Base-by-base conservation (phyloP, 2,888 invertebrate genomes). In the Galeruca laticollis region DNA sequence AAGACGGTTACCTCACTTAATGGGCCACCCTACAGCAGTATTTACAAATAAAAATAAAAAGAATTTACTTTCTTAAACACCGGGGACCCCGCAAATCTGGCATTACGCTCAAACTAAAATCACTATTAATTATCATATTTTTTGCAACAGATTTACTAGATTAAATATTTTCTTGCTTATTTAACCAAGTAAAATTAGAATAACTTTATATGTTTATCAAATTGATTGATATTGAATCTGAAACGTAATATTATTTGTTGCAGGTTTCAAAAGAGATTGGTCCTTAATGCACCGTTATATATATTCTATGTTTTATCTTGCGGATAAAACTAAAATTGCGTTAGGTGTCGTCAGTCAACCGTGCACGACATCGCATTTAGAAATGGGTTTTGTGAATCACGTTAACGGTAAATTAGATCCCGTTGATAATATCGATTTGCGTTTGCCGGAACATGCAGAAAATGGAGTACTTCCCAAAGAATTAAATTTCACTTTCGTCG, bases 341-440 rank as follows among this genome's bases (percentile, higher is more conserved):
- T 88, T 94, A 0, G 94, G 94, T 1, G 90, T 93, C 61, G 89
- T 95, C 68, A 93, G 92, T 73, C 94, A 95, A 82, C 94, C 94
- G 0, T 87, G 87, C 63, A 90, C 90, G 0, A 88, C 88, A 21
- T 88, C 91, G 15, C 83, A 90, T 2, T 86, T 93, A 70, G 91
- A 93, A 82, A 87, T 89, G 21, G 94, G 93, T 13, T 89, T 88
- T 73, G 83, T 93, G 20, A 88, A 88, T 33, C 83, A 88, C 0
- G 85, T 88, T 0, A 84, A 86, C 57, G 79, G 79, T 49, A 69
- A 72, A 47, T 83, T 91, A 1, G 78, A 88, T 57, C 87, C 91
- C 0, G 86, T 93, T 2, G 88, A 90, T 66, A 87, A 88, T 82
- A 89, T 90, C 51, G 90, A 92, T 74, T 84, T 92, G 67, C 85